Conservation (phyloP, 2,797 vertebrate genomes). For the Naso thynnoides region DNA sequence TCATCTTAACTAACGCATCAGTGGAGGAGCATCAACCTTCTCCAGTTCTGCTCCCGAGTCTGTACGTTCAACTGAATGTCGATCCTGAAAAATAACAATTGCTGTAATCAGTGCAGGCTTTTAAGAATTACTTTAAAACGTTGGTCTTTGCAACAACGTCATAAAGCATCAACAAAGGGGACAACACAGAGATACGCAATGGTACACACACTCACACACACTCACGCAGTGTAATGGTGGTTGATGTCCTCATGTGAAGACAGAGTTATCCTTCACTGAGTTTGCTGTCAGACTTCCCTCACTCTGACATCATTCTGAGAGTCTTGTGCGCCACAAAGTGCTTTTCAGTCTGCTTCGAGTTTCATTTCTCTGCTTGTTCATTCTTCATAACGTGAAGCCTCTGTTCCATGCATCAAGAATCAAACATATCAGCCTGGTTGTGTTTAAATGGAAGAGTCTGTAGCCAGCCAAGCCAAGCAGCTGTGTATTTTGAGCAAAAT, state of each 20-base stretch:
- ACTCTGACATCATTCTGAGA: neutral
- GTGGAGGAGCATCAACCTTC: neutral
- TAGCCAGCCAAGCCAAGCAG: neutral
- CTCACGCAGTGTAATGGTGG: no score
- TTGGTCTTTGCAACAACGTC: neutral
- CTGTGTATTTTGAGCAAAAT: neutral
- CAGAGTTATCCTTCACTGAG: neutral
- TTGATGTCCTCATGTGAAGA: neutral
- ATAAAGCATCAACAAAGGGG: neutral
- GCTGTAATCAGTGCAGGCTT: neutral
- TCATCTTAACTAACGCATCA: neutral
- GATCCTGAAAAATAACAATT: neutral
- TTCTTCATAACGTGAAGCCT: neutral
- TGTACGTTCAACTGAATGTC: neutral
- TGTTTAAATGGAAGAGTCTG: neutral
- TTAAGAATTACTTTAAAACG: neutral
- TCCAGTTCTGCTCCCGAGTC: neutral
- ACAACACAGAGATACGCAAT: neutral
- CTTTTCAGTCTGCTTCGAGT: neutral
- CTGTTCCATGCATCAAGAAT: neutral
- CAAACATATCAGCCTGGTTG: neutral
- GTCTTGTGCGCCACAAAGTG: no score
- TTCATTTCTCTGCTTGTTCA: no score
- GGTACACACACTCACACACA: no score
- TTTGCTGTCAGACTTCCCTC: neutral